phyloP scores from a whole-genome alignment of 2,797 vertebrate species.

The Triplophysa bombifrons region DNA sequence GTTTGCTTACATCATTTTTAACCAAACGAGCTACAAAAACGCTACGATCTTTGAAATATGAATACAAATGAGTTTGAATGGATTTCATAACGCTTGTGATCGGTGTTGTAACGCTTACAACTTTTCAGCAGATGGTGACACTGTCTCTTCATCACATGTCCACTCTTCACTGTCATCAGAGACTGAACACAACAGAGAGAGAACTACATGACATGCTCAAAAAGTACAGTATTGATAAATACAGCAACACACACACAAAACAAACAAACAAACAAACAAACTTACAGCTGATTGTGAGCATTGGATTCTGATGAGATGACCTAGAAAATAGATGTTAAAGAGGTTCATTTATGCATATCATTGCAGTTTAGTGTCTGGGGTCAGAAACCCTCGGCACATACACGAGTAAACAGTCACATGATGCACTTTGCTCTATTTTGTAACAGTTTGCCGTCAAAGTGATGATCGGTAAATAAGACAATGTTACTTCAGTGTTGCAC shows the following conservation, averaged over 20 bases:
- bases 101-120: conserved; percentile 61
- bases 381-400: neutral
- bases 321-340: conserved; percentile 62
- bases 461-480: neutral
- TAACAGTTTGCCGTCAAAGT: neutral
- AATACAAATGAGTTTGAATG: no score
- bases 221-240: neutral
- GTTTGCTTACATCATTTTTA: no score
- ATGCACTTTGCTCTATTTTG: neutral
- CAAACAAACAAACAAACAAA: conserved; percentile 14
- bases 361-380: neutral
- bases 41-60: no score
- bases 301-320: conserved; percentile 70
- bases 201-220: neutral
- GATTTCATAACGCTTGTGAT: no score
- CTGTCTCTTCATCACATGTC: conserved; percentile 75
- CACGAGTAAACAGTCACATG: neutral
- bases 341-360: neutral
- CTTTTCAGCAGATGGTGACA: conserved; percentile 65
- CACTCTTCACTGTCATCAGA: conserved; percentile 83
- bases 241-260: neutral
- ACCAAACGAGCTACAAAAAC: no score
- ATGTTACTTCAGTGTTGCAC: neutral
- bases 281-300: conserved; percentile 79
- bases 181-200: conserved; percentile 64